Conservation (phyloP, 1,140 invertebrate genomes). For the Sarcophaga peregrina region DNA sequence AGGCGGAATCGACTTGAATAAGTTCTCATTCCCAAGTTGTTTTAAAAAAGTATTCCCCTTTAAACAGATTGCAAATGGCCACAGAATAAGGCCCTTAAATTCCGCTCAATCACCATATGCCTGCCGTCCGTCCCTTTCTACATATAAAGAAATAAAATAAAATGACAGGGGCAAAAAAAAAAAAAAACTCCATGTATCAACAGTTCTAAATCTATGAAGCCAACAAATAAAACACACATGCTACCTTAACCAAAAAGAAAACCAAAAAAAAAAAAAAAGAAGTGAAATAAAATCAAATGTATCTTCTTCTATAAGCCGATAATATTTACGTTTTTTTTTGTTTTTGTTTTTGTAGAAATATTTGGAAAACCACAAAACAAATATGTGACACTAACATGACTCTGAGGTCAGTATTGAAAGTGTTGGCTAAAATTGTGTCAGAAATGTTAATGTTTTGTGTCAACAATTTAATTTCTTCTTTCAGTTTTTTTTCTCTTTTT, state of each 20-base stretch:
- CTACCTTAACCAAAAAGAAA: slow-evolving; percentile 26
- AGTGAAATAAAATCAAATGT: background rate
- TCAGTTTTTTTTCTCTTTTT: too few relatives aligned
- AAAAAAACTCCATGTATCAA: slow-evolving; percentile 17
- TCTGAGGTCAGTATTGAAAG: slow-evolving; percentile 13
- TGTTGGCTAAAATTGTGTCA: slow-evolving; percentile 3
- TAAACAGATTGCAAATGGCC: too few relatives aligned
- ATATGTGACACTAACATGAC: slow-evolving; percentile 41
- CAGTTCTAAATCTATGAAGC: background rate
- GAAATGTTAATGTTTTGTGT: slow-evolving; percentile 33
- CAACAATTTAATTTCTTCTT: background rate
- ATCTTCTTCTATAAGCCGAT: slow-evolving; percentile 40
- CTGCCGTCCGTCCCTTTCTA: too few relatives aligned
- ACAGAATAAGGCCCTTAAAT: too few relatives aligned
- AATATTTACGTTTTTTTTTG: slow-evolving; percentile 19
- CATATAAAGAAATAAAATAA: slow-evolving; percentile 12
- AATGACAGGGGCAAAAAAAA: too few relatives aligned
- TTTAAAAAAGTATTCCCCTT: too few relatives aligned
- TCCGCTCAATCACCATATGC: too few relatives aligned
- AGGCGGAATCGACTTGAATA: too few relatives aligned
- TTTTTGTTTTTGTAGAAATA: background rate
- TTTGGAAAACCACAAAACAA: slow-evolving; percentile 37
- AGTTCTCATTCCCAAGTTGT: too few relatives aligned
- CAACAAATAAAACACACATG: slow-evolving; percentile 35
- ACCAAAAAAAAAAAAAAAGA: background rate